phyloP scores from a whole-genome alignment of 92 coral and sea anemone species.

The Phymanthus crucifer region DNA sequence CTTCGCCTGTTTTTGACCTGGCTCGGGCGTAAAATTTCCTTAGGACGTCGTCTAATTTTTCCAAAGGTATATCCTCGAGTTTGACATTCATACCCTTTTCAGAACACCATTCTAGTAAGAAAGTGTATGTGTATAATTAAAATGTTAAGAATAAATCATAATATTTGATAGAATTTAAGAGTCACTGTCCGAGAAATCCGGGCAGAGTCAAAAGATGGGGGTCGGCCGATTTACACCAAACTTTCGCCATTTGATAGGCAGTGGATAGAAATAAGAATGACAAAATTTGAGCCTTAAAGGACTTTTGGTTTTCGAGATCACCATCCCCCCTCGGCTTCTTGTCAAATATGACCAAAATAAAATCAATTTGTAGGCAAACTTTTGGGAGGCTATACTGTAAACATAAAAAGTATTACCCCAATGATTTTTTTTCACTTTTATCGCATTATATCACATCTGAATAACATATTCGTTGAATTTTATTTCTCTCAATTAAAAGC shows the following conservation, averaged over 20 bases:
- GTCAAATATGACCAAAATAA: background rate
- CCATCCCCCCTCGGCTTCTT: background rate
- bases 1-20: too few relatives aligned
- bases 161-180: too few relatives aligned
- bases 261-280: background rate
- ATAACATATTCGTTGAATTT: background rate
- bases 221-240: too few relatives aligned
- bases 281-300: background rate
- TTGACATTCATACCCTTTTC: too few relatives aligned
- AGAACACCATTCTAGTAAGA: too few relatives aligned
- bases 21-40: background rate
- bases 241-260: too few relatives aligned
- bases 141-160: too few relatives aligned
- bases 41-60: background rate
- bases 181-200: too few relatives aligned
- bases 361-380: background rate
- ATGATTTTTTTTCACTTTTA: background rate
- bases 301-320: background rate
- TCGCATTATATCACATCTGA: background rate
- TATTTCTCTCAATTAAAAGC: background rate
- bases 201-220: too few relatives aligned
- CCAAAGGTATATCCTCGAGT: too few relatives aligned
- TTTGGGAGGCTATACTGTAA: background rate
- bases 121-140: too few relatives aligned
- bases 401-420: background rate